These are phyloP conservation scores for Aphrophora alni DNA, from an alignment of 2,888 invertebrate genomes.

Conservation along the genomic window DNA sequence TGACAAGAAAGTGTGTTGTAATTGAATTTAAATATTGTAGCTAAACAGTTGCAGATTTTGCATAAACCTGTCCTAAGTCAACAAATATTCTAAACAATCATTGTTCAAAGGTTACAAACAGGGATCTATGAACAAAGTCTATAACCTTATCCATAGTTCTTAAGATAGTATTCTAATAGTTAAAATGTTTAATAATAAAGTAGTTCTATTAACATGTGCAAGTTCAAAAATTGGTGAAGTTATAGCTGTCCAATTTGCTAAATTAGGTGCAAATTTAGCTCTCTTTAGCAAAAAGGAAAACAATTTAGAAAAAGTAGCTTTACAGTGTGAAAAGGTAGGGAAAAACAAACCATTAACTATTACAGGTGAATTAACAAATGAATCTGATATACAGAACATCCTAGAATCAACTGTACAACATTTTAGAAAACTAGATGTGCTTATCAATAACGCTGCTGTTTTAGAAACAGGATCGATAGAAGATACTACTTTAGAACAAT, in stretches of 20 bases:
- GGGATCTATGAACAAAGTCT: too few relatives aligned
- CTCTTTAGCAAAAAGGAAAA: conserved; percentile 72
- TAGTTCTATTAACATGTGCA: conserved; percentile 78
- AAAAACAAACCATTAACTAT: conserved; percentile 65
- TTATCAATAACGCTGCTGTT: conserved; percentile 91
- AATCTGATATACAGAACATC: conserved; percentile 73
- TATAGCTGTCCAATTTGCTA: conserved; percentile 77
- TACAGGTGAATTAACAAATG: conserved; percentile 75
- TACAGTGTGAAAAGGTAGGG: conserved; percentile 60
- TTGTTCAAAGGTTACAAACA: too few relatives aligned
- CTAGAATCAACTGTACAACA: conserved; percentile 74
- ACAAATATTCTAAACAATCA: too few relatives aligned
- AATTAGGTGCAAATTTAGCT: conserved; percentile 76
- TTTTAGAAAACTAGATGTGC: conserved; percentile 79
- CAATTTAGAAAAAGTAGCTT: conserved; percentile 67
- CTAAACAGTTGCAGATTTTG: too few relatives aligned
- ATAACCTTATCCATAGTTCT: too few relatives aligned
- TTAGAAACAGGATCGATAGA: conserved; percentile 84
- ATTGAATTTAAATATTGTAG: too few relatives aligned
- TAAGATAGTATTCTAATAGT: too few relatives aligned
- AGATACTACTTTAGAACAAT: conserved; percentile 83
- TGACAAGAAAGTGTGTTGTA: too few relatives aligned
- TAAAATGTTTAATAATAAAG: conserved; percentile 69
- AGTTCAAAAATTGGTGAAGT: conserved; percentile 88
- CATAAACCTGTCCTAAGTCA: too few relatives aligned